phyloP scores from a whole-genome alignment of 2,113 vertebrate genomes.

The Callionymus lyra region DNA sequence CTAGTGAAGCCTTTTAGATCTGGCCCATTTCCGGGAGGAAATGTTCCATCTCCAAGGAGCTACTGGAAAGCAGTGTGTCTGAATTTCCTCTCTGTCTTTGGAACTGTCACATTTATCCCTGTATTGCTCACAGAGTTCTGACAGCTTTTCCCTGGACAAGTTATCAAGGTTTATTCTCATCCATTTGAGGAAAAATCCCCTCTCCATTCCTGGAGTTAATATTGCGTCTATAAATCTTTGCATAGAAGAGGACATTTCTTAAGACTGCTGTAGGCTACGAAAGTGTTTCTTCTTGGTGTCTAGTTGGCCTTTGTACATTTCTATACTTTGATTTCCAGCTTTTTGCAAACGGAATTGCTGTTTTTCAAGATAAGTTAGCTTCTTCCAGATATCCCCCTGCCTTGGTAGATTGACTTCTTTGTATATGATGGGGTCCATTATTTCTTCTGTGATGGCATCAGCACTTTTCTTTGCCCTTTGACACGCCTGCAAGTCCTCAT shows the following conservation, averaged over 20 bases:
- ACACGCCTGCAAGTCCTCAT: neutral
- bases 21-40: conserved; percentile 4
- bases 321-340: neutral
- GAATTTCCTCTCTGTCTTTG: neutral
- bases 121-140: neutral
- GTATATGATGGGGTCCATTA: neutral
- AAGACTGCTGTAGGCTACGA: neutral
- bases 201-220: neutral
- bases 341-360: conserved; percentile 1
- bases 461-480: neutral
- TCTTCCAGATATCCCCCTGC: conserved; percentile 6
- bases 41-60: conserved; percentile 4
- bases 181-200: neutral
- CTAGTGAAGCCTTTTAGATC: conserved; percentile 34
- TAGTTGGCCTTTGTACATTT: neutral
- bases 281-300: neutral
- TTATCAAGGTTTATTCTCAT: neutral
- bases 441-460: neutral
- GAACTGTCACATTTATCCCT: conserved; percentile 1
- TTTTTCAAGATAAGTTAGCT: neutral
- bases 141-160: neutral
- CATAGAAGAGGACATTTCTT: neutral
- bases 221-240: neutral
- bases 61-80: neutral
- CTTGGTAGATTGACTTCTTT: conserved; percentile 3